Base-by-base conservation (phyloP, 2,113 vertebrate genomes). In the Callipepla squamata region DNA sequence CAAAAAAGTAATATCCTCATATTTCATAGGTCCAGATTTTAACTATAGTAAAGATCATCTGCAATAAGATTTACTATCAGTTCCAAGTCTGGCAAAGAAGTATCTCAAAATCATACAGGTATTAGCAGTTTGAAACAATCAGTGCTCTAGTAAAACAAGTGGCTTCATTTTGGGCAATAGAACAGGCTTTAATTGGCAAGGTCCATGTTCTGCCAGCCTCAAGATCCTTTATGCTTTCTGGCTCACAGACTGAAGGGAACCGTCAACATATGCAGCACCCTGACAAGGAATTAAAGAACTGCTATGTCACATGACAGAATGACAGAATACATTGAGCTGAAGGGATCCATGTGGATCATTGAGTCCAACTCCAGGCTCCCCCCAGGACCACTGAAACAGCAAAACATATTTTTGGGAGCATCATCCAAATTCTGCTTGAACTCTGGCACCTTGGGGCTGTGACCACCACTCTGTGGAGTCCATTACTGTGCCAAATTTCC, bases 21-120 rank as follows among this genome's bases (percentile, higher is more conserved):
- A 73, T 4, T 38, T 38, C 3, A 47, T 72, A 25, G 3, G 5
- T 70, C 5, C 9, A 47, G 20, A 59, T 16, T 72, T 50, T 16
- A 63, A 67, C 11, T 44, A 57, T 22, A 82, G 50, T 11, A 55
- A 66, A 72, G 32, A 7, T 1, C 6, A 78, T 59, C 28, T 76
- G 78, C 44, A 62, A 67, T 38, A 6, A 72, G 11, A n/a, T 11
- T 32, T 21, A 47, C 45, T 59, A 42, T 15, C 76, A 57, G 7
- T 36, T 89, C 50, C 57, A n/a, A 62, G 5, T 87, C 55, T 78
- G 47, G 26, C 38, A 59, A 10, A 66, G 47, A 58, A 62, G 5
- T 73, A n/a, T 68, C 67, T 85, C 30, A 84, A 69, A 95, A 70
- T 59, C 44, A 40, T 51, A 38, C 55, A 44, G 18, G 51, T 45